phyloP scores from a whole-genome alignment of 2,888 invertebrate species.

The Autographa pulchrina region DNA sequence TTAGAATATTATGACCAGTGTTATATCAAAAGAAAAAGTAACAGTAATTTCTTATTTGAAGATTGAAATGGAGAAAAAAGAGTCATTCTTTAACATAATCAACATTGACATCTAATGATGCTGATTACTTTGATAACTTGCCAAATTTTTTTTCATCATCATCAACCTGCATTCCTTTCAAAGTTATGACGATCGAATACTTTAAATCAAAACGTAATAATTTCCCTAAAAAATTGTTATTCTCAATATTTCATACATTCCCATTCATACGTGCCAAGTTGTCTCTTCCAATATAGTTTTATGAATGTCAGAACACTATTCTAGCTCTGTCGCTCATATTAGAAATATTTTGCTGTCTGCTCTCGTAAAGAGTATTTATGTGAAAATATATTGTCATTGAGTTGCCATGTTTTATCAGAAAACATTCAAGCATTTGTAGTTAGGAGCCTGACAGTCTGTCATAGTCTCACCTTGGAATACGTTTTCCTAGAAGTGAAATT shows the following conservation, averaged over 20 bases:
- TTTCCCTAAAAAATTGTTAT: constrained; percentile 36
- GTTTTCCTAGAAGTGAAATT: not conserved
- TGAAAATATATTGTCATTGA: constrained; percentile 1
- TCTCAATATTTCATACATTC: constrained; percentile 38
- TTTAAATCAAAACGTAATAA: constrained; percentile 49
- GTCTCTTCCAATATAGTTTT: constrained; percentile 51
- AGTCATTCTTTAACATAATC: not conserved
- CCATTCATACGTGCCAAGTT: constrained; percentile 44
- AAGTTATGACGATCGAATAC: constrained; percentile 23
- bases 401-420: constrained; percentile 4
- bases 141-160: not conserved
- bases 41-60: not conserved
- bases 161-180: constrained; percentile 26
- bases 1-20: no score
- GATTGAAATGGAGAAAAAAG: not conserved
- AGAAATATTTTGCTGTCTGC: constrained; percentile 32
- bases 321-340: constrained; percentile 34
- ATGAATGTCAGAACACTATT: constrained; percentile 41
- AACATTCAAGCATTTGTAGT: constrained; percentile 1
- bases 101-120: not conserved
- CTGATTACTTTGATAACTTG: not conserved
- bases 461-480: not conserved
- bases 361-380: constrained; percentile 8
- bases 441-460: not conserved
- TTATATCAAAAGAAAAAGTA: no score